phyloP scores from a whole-genome alignment of 2,797 vertebrate genomes.

The Chromis chromis region DNA sequence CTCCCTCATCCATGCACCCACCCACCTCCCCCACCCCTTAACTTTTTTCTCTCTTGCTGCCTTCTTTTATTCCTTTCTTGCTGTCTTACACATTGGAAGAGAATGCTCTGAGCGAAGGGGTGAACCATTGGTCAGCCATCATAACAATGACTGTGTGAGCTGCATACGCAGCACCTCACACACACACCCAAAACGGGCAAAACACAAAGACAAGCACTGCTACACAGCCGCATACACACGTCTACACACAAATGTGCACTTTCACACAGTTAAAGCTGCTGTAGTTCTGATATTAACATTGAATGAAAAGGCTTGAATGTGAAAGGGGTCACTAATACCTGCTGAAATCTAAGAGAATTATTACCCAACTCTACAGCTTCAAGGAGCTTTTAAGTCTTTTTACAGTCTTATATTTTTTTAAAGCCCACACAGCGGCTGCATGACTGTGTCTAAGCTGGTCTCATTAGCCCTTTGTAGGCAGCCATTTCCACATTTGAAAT shows the following conservation, averaged over 20 bases:
- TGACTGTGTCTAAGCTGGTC: conserved; percentile 12
- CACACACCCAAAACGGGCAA: conserved; percentile 16
- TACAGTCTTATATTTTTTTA: conserved; percentile 3
- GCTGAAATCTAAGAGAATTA: conserved; percentile 8
- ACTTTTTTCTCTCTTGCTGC: conserved; percentile 31
- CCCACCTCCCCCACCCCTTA: background rate
- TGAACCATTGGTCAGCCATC: conserved; percentile 68
- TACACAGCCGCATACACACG: background rate
- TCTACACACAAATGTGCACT: background rate
- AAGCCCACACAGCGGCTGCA: conserved; percentile 10
- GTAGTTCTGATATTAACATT: conserved; percentile 3
- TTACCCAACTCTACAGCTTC: background rate
- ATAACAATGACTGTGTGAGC: conserved; percentile 51
- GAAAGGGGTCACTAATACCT: background rate
- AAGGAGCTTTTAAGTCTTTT: conserved; percentile 21
- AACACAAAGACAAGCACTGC: background rate
- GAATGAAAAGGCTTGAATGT: background rate
- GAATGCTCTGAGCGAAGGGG: conserved; percentile 52
- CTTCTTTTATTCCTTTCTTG: conserved; percentile 13
- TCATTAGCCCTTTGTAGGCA: conserved; percentile 26
- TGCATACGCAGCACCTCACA: conserved; percentile 20
- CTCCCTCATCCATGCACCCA: conserved; percentile 32
- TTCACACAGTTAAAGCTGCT: background rate
- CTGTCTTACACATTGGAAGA: conserved; percentile 50
- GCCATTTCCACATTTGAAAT: conserved; percentile 8